phyloP scores from a whole-genome alignment of 2,113 vertebrate species.

The Theropithecus gelada region DNA sequence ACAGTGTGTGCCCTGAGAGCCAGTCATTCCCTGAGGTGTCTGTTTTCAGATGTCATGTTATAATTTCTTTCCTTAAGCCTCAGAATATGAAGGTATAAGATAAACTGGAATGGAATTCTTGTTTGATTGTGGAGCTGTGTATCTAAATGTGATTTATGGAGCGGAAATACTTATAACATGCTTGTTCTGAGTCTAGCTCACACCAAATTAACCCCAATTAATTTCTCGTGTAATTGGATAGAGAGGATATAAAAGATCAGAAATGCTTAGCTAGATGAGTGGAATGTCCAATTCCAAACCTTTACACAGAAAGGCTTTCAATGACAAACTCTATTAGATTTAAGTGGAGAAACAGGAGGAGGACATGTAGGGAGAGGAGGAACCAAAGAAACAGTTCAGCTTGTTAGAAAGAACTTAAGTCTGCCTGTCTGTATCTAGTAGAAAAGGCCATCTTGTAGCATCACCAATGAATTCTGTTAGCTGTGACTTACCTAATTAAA shows the following conservation, averaged over 20 bases:
- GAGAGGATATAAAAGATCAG: background rate
- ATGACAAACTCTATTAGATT: background rate
- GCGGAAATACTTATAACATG: background rate
- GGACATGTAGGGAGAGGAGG: background rate
- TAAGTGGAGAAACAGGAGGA: background rate
- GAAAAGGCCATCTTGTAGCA: background rate
- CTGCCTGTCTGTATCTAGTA: background rate
- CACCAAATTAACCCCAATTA: constrained; percentile 42
- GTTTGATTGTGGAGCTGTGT: constrained; percentile 10
- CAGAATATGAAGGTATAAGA: constrained; percentile 19
- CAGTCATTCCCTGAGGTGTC: background rate
- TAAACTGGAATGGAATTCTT: background rate
- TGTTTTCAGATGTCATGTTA: background rate
- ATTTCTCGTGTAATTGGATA: constrained; percentile 23
- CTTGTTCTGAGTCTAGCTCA: background rate
- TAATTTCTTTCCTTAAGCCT: constrained; percentile 16
- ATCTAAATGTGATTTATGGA: constrained; percentile 20
- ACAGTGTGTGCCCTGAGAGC: background rate
- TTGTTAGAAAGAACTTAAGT: background rate
- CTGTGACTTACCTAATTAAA: background rate
- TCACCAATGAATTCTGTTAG: background rate
- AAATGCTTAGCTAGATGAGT: background rate
- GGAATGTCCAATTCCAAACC: background rate
- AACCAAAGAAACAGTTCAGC: background rate
- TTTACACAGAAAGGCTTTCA: background rate